These are phyloP conservation scores for Aphelenchoides besseyi DNA, from an alignment of 1,140 invertebrate species.

Conservation along the genomic window DNA sequence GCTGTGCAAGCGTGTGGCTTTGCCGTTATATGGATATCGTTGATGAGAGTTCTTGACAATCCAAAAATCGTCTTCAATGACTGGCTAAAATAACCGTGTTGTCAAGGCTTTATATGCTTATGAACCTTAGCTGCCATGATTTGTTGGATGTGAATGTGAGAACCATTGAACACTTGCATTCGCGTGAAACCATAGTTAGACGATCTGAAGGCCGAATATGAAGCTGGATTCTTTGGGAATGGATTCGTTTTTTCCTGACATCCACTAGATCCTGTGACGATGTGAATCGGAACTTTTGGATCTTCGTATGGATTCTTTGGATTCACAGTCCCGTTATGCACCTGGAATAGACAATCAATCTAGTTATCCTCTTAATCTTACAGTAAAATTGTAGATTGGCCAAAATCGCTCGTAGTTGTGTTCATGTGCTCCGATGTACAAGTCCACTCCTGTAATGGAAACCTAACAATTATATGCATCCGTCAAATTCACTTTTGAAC, in stretches of 20 bases:
- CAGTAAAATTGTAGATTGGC: conserved; percentile 81
- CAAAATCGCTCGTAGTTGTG: conserved; percentile 88
- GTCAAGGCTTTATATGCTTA: no score
- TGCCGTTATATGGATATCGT: no score
- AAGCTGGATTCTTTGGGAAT: conserved; percentile 62
- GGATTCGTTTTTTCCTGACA: conserved; percentile 63
- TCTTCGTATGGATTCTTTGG: conserved; percentile 76
- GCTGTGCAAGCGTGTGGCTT: no score
- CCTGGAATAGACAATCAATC: neutral
- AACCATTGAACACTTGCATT: conserved; percentile 51
- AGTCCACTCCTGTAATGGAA: no score
- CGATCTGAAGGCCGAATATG: conserved; percentile 79
- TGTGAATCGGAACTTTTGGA: conserved; percentile 81
- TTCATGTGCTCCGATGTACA: conserved; percentile 63
- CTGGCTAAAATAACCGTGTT: no score
- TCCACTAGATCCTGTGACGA: conserved; percentile 79
- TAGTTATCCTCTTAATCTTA: neutral
- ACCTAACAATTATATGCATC: neutral
- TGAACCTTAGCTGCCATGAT: conserved; percentile 35
- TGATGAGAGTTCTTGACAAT: neutral
- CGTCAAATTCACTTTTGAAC: conserved; percentile 89
- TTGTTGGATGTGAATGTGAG: conserved; percentile 48
- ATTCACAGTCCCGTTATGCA: conserved; percentile 79
- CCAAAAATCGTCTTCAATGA: neutral
- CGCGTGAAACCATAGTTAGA: conserved; percentile 79